Conservation (phyloP, 1,140 invertebrate species). For the Diachasmimorpha longicaudata region DNA sequence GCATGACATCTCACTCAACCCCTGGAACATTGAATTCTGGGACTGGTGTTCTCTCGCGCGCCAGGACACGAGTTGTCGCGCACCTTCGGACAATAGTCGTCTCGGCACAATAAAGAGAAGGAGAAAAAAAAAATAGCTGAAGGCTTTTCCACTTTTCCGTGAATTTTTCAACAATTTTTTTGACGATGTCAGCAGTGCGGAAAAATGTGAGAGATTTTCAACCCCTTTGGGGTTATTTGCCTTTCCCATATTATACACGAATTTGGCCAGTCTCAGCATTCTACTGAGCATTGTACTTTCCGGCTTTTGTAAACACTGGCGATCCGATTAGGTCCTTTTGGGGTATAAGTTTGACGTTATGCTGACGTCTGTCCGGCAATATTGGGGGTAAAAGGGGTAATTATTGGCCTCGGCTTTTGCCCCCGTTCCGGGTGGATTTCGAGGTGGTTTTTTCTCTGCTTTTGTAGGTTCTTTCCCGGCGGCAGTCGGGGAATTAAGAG, state of each 20-base stretch:
- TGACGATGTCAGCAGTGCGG: not conserved
- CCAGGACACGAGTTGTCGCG: conserved; percentile 17
- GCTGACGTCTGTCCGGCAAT: conserved; percentile 2
- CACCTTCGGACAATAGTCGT: not conserved
- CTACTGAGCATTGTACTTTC: not conserved
- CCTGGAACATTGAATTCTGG: not conserved
- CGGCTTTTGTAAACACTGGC: not conserved
- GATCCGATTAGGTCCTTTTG: conserved; percentile 19
- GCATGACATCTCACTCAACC: conserved; percentile 2
- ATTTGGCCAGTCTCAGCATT: conserved; percentile 1
- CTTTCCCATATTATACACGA: conserved; percentile 24
- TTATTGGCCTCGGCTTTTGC: not conserved
- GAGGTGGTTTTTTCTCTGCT: not conserved
- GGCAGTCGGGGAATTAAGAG: not conserved
- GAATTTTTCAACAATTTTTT: not conserved
- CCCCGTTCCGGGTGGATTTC: not conserved
- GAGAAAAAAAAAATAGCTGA: not conserved
- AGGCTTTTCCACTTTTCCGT: not conserved
- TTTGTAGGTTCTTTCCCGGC: not conserved
- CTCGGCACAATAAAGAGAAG: conserved; percentile 10
- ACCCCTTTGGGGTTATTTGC: conserved; percentile 15
- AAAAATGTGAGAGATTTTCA: not conserved
- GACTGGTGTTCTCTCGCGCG: not conserved
- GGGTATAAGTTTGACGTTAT: not conserved
- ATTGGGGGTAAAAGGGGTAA: not conserved